A percentile compares a stretch with the other conserved stretches of the same genome.
Conservation (phyloP, 2,797 vertebrate genomes). For the Rhinichthys osculus region DNA sequence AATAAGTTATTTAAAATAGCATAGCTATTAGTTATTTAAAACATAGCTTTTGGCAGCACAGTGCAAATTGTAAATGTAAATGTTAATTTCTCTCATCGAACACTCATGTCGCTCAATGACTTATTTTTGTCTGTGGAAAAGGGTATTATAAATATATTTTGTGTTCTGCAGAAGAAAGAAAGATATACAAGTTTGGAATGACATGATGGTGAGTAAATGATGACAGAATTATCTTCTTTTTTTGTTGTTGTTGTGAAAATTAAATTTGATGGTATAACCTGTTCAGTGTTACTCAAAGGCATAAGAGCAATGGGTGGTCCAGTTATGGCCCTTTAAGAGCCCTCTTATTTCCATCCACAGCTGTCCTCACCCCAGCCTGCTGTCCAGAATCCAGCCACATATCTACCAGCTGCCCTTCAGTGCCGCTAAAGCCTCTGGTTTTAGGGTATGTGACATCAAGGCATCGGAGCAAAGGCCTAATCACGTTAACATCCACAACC, state of each 20-base stretch:
- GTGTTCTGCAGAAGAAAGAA: background rate
- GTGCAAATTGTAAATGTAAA: background rate
- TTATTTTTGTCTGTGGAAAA: background rate
- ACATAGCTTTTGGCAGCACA: background rate
- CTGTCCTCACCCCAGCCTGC: constrained; percentile 72
- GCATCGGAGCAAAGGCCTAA: constrained; percentile 82
- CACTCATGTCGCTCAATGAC: background rate
- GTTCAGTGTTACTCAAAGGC: constrained; percentile 11
- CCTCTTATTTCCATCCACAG: constrained; percentile 70
- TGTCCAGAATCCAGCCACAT: constrained; percentile 78
- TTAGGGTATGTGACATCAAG: constrained; percentile 83
- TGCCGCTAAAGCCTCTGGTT: constrained; percentile 77
- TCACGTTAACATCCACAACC: constrained; percentile 72
- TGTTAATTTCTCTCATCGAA: background rate
- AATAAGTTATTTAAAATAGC: background rate
- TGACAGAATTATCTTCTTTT: background rate
- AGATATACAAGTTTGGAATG: background rate
- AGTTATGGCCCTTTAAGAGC: constrained; percentile 27
- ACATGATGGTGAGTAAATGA: background rate
- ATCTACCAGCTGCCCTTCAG: constrained; percentile 82
- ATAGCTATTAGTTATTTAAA: background rate
- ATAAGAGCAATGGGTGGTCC: constrained; percentile 34
- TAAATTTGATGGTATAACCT: constrained; percentile 16
- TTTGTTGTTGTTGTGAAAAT: background rate
- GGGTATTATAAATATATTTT: background rate